Percentiles rank a stretch among this genome's conserved stretches.
These are phyloP conservation scores for Octomys mimax DNA, from an alignment of 2,797 vertebrate species.

Conservation along the genomic window DNA sequence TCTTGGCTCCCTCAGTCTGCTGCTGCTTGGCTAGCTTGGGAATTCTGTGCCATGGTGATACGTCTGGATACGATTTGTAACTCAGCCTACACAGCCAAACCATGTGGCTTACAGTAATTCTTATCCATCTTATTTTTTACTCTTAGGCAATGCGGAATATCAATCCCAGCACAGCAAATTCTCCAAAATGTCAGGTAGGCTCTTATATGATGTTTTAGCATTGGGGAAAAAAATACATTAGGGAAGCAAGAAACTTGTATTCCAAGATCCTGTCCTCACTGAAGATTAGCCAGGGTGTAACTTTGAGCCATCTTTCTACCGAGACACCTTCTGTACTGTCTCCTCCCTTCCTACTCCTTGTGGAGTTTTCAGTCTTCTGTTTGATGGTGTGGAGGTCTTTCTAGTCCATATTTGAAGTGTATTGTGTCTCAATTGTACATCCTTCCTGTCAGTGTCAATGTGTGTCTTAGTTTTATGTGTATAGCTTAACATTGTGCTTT, in stretches of 20 bases:
- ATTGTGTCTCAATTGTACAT: background rate
- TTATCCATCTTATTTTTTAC: constrained; percentile 92
- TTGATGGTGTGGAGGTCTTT: background rate
- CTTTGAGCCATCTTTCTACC: constrained; percentile 55
- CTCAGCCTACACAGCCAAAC: constrained; percentile 88
- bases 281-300: constrained; percentile 47
- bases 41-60: constrained; percentile 85
- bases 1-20: constrained; percentile 86
- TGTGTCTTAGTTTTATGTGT: constrained; percentile 33
- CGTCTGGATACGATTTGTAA: constrained; percentile 88
- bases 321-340: background rate
- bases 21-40: constrained; percentile 88
- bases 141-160: constrained; percentile 93
- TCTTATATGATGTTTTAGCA: constrained; percentile 90
- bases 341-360: background rate
- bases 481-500: background rate
- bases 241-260: constrained; percentile 78
- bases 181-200: constrained; percentile 94
- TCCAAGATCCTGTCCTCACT: constrained; percentile 71
- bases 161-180: constrained; percentile 93
- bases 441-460: constrained; percentile 4
- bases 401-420: background rate
- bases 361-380: background rate
- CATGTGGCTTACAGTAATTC: constrained; percentile 90
- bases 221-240: constrained; percentile 84